phyloP scores from a whole-genome alignment of 2,888 invertebrate species.

The Dicyrtomina minuta region DNA sequence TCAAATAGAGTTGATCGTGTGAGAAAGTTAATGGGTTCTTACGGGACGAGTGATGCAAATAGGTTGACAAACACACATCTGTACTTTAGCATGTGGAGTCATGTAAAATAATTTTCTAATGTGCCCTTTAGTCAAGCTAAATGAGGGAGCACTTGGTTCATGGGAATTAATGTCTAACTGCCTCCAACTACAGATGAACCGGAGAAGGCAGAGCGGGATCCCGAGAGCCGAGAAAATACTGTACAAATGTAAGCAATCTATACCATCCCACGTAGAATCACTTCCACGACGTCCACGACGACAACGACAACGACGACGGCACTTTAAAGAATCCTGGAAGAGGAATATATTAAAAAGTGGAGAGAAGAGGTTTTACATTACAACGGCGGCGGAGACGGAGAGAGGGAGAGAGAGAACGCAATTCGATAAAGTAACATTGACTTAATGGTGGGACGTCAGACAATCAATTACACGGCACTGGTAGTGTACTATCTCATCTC shows the following conservation, averaged over 20 bases:
- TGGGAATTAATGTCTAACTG: conserved; percentile 13
- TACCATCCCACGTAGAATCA: no score
- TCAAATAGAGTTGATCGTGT: conserved; percentile 12
- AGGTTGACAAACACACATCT: conserved; percentile 3
- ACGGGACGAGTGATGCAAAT: conserved; percentile 11
- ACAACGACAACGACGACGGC: neutral
- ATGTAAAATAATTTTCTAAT: conserved; percentile 15
- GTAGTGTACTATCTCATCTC: conserved; percentile 37
- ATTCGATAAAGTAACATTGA: conserved; percentile 31
- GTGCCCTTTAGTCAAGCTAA: neutral
- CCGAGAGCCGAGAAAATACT: neutral
- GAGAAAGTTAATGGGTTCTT: conserved; percentile 29
- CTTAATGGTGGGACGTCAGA: conserved; percentile 45
- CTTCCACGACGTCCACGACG: neutral
- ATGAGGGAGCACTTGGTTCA: conserved; percentile 18
- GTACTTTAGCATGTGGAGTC: conserved; percentile 1
- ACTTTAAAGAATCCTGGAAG: no score
- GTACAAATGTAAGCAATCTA: neutral
- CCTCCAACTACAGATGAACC: neutral
- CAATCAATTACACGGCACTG: conserved; percentile 51
- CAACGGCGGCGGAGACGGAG: neutral
- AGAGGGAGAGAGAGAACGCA: conserved; percentile 19
- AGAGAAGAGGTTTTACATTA: neutral
- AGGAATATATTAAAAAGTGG: no score
- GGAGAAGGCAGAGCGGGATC: neutral